Evolutionary conservation across 2,113 vertebrate species (phyloP).

Genomic region (Hemiscyllium ocellatum): DNA sequence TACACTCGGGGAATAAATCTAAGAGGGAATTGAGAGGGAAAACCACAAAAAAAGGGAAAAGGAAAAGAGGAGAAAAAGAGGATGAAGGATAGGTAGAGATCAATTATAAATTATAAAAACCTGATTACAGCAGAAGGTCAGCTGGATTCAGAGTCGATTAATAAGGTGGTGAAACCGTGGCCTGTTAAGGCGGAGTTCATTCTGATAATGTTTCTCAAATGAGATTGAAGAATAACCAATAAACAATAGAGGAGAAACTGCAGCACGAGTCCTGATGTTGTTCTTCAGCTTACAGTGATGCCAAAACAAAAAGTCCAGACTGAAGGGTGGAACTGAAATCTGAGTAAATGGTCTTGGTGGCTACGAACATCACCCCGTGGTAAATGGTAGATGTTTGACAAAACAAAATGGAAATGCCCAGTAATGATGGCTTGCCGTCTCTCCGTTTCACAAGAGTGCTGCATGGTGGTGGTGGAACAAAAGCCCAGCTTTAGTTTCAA

Average conservation of each 20-base stretch:
- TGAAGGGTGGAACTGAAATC: neutral
- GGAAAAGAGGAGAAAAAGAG: neutral
- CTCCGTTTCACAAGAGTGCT: neutral
- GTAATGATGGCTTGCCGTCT: neutral
- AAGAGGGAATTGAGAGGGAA: rapidly evolving
- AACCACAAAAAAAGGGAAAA: too few species aligned
- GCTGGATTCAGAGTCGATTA: neutral
- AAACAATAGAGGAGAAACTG: neutral
- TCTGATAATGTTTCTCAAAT: conserved; percentile 18
- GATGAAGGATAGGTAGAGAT: neutral
- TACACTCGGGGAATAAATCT: neutral
- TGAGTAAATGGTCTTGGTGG: neutral
- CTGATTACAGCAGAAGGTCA: neutral
- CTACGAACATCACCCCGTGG: neutral
- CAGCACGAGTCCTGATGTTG: neutral
- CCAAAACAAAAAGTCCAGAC: conserved; percentile 18
- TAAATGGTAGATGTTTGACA: conserved; percentile 5
- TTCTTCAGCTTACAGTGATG: conserved; percentile 22
- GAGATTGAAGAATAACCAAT: neutral
- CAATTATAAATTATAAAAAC: neutral
- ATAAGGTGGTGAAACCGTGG: neutral
- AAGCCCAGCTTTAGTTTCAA: conserved; percentile 23
- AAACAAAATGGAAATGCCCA: conserved; percentile 15
- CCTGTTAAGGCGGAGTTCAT: neutral
- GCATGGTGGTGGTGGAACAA: neutral